Conservation (phyloP, 2,888 invertebrate genomes). For the Eustalomyia histrio region DNA sequence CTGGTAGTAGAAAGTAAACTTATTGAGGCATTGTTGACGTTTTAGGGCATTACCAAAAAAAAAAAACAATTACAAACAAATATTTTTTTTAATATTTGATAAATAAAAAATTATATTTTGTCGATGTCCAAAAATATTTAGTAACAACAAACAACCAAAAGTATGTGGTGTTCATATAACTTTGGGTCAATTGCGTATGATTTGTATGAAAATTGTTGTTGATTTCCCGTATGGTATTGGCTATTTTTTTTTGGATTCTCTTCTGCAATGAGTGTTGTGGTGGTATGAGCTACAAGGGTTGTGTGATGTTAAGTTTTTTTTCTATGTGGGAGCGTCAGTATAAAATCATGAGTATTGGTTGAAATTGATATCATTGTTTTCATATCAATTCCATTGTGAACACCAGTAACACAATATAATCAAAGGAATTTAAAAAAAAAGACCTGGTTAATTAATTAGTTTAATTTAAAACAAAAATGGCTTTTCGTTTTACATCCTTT, state of each 20-base stretch:
- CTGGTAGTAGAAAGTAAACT: constrained; percentile 46
- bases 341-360: constrained; percentile 78
- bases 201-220: constrained; percentile 4
- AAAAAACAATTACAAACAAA: constrained; percentile 45
- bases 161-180: constrained; percentile 1
- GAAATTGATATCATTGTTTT: constrained; percentile 79
- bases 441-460: constrained; percentile 44
- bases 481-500: constrained; percentile 79
- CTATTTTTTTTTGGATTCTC: constrained; percentile 9
- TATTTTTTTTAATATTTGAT: constrained; percentile 34
- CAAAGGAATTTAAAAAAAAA: constrained; percentile 61
- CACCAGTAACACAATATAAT: constrained; percentile 67
- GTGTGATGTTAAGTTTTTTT: constrained; percentile 50
- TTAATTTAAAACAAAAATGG: constrained; percentile 70
- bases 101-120: constrained; percentile 38
- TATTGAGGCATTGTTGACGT: neutral
- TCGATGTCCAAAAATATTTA: neutral
- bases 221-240: constrained; percentile 38
- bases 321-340: constrained; percentile 79
- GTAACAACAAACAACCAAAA: constrained; percentile 31
- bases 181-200: constrained; percentile 36
- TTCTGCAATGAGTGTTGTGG: neutral
- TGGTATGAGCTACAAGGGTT: constrained; percentile 43
- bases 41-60: constrained; percentile 63
- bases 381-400: constrained; percentile 77